These are phyloP conservation scores for Tachina fera DNA, from an alignment of 2,888 invertebrate genomes.

Conservation along the genomic window DNA sequence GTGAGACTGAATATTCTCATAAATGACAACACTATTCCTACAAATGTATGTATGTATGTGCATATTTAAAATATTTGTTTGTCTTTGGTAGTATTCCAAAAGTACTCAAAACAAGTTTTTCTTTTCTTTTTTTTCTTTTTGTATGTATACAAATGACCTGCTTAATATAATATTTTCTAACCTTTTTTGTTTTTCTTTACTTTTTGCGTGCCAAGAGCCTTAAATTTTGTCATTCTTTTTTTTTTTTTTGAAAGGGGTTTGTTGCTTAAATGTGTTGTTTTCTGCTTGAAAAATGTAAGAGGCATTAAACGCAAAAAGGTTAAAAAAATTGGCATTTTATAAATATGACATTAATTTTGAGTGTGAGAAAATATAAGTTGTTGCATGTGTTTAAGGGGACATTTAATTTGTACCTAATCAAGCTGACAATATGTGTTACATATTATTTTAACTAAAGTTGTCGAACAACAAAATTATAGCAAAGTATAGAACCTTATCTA, in stretches of 20 bases:
- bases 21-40: background rate
- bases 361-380: background rate
- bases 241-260: background rate
- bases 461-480: background rate
- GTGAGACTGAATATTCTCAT: slow-evolving; percentile 20
- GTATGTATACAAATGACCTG: slow-evolving; percentile 53
- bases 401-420: background rate
- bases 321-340: background rate
- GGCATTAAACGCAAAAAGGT: background rate
- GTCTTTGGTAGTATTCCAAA: slow-evolving; percentile 45
- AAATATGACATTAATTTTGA: background rate
- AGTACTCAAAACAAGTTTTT: slow-evolving; percentile 5
- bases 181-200: background rate
- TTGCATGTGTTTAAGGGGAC: background rate
- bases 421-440: background rate
- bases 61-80: slow-evolving; percentile 1
- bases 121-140: background rate
- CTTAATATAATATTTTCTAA: slow-evolving; percentile 49
- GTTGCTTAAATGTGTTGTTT: background rate
- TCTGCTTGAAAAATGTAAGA: background rate
- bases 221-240: slow-evolving; percentile 16
- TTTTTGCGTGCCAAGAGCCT: slow-evolving; percentile 13
- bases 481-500: no score
- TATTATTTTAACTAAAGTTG: background rate
- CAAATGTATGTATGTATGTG: background rate